Conservation (phyloP, 2,888 invertebrate genomes). For the Cosmopolites sordidus region DNA sequence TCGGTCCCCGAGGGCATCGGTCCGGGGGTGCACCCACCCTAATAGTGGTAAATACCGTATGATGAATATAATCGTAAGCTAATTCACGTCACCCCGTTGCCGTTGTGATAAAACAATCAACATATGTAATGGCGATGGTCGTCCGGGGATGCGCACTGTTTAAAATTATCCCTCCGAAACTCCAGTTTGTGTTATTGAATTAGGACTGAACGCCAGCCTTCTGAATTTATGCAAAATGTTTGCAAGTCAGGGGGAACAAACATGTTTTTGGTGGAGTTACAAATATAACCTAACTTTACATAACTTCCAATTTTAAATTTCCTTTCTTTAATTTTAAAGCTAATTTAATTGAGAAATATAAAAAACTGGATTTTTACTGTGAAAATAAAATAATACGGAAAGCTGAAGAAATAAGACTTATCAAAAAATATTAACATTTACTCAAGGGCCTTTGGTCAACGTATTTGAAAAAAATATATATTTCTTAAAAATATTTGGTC, state of each 20-base stretch:
- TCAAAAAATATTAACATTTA: too few relatives aligned
- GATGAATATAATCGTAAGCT: slow-evolving; percentile 50
- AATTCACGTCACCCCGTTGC: slow-evolving; percentile 35
- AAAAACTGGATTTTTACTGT: too few relatives aligned
- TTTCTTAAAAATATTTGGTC: too few relatives aligned
- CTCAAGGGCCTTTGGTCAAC: too few relatives aligned
- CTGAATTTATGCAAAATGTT: slow-evolving; percentile 29
- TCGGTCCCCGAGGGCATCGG: slow-evolving; percentile 26
- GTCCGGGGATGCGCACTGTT: slow-evolving; percentile 24
- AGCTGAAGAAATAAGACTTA: too few relatives aligned
- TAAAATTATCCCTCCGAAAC: slow-evolving; percentile 38
- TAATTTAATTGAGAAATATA: too few relatives aligned
- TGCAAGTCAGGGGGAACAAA: slow-evolving; percentile 23
- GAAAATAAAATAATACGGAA: too few relatives aligned
- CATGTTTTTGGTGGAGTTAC: slow-evolving; percentile 23
- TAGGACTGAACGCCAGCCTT: slow-evolving; percentile 23
- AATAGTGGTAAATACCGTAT: slow-evolving; percentile 51
- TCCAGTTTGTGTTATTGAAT: slow-evolving; percentile 35
- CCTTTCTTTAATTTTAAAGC: too few relatives aligned
- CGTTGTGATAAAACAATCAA: slow-evolving; percentile 48
- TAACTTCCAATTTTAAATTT: slow-evolving; percentile 1
- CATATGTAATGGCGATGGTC: slow-evolving; percentile 39
- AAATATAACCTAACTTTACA: slow-evolving; percentile 15
- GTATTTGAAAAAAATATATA: too few relatives aligned
- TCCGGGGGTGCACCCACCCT: slow-evolving; percentile 43